These are phyloP conservation scores for Picus viridis DNA, from an alignment of 2,797 vertebrate species.

Conservation along the genomic window DNA sequence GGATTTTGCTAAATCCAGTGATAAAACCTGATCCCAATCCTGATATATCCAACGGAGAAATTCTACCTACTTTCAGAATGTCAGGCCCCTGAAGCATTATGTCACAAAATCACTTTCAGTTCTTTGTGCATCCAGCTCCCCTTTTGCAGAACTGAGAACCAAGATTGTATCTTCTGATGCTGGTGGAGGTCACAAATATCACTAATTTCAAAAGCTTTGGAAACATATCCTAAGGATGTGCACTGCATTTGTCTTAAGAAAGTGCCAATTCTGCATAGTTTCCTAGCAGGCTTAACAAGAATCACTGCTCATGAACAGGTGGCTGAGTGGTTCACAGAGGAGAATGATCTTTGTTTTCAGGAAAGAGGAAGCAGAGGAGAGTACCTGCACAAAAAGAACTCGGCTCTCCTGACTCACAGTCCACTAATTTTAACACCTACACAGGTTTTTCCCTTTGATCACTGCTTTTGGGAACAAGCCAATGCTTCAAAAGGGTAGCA, in stretches of 20 bases:
- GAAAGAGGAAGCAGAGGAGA: not conserved
- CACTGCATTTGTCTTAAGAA: not conserved
- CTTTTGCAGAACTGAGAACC: not conserved
- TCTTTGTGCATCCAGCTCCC: not conserved
- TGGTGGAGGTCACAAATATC: not conserved
- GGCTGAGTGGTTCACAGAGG: not conserved
- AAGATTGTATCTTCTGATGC: not conserved
- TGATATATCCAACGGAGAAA: not conserved
- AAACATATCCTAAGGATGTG: not conserved
- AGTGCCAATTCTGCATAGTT: not conserved
- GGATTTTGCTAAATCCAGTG: not conserved
- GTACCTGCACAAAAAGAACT: not conserved
- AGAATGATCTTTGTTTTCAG: not conserved
- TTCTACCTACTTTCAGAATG: not conserved
- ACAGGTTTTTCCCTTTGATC: not conserved
- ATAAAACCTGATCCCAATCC: not conserved
- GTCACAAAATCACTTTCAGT: not conserved
- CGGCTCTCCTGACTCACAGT: not conserved
- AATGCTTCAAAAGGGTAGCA: not conserved
- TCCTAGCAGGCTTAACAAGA: not conserved
- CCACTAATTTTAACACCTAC: not conserved
- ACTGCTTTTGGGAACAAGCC: not conserved
- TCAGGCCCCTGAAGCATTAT: not conserved
- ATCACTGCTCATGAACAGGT: not conserved
- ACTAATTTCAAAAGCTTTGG: not conserved